Evolutionary conservation across 2,113 vertebrate genomes (phyloP).

Genomic region (Lophura nycthemera): DNA sequence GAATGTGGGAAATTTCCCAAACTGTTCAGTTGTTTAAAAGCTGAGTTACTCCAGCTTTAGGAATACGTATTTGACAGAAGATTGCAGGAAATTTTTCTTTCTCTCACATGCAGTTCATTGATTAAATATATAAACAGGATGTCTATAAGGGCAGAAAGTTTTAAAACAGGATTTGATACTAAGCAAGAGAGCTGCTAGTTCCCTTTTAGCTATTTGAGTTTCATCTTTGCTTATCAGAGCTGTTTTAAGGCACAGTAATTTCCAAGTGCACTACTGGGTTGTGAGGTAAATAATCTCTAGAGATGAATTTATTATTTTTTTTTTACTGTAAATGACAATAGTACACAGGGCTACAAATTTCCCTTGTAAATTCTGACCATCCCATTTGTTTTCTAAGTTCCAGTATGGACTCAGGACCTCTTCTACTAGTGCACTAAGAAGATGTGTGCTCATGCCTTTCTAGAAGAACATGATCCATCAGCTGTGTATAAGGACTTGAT

Average conservation of each 20-base stretch:
- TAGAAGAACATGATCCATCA: neutral
- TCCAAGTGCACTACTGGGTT: conserved; percentile 58
- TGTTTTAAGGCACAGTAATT: conserved; percentile 70
- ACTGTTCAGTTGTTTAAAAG: neutral
- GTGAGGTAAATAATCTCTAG: conserved; percentile 61
- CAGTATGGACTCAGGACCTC: conserved; percentile 17
- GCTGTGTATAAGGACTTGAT: neutral
- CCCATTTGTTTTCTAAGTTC: conserved; percentile 44
- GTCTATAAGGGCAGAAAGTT: conserved; percentile 76
- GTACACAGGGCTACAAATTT: conserved; percentile 65
- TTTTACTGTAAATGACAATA: conserved; percentile 73
- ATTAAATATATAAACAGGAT: conserved; percentile 76
- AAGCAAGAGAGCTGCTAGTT: conserved; percentile 73
- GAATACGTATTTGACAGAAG: neutral
- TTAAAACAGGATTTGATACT: conserved; percentile 82
- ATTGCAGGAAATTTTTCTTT: neutral
- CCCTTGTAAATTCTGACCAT: conserved; percentile 62
- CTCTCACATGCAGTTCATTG: conserved; percentile 47
- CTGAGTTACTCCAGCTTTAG: neutral
- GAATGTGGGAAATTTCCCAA: conserved; percentile 26
- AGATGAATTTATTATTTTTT: conserved; percentile 62
- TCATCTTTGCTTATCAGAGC: conserved; percentile 72
- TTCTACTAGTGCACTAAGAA: neutral
- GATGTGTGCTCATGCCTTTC: neutral
- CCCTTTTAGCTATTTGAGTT: conserved; percentile 78